Evolutionary conservation across 2,113 vertebrate genomes (phyloP).

Genomic region (Tichodroma muraria): DNA sequence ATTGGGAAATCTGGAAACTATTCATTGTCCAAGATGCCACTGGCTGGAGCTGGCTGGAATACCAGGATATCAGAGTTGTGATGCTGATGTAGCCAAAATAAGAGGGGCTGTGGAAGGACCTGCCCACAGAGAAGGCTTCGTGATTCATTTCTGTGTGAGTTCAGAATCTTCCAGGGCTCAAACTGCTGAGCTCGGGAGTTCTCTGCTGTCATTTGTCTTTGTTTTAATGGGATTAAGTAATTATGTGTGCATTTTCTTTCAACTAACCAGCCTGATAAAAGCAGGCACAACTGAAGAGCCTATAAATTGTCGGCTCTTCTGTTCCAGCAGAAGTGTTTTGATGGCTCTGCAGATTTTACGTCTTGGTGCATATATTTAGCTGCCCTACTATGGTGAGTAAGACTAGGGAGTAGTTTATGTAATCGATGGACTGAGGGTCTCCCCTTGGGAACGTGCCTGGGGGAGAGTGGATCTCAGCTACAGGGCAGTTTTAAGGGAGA

Average conservation of each 20-base stretch:
- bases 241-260: constrained; percentile 39
- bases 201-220: constrained; percentile 29
- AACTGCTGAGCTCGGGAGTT: constrained; percentile 27
- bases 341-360: constrained; percentile 11
- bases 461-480: background rate
- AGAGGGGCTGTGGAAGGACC: constrained; percentile 40
- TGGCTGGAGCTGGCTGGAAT: background rate
- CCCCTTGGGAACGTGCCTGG: background rate
- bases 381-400: constrained; percentile 29
- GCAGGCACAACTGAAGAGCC: constrained; percentile 40
- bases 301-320: constrained; percentile 26
- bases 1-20: background rate
- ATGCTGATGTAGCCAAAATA: constrained; percentile 46
- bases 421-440: constrained; percentile 6
- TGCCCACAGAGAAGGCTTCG: background rate
- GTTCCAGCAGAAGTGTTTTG: constrained; percentile 16
- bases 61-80: background rate
- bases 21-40: background rate
- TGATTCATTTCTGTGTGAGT: constrained; percentile 3
- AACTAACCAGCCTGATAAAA: constrained; percentile 51
- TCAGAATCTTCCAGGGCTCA: constrained; percentile 14
- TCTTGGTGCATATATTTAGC: constrained; percentile 20
- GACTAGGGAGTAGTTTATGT: background rate
- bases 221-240: constrained; percentile 62
- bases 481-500: background rate